phyloP scores from a whole-genome alignment of 2,797 vertebrate genomes.

The Smutsia temminckii region DNA sequence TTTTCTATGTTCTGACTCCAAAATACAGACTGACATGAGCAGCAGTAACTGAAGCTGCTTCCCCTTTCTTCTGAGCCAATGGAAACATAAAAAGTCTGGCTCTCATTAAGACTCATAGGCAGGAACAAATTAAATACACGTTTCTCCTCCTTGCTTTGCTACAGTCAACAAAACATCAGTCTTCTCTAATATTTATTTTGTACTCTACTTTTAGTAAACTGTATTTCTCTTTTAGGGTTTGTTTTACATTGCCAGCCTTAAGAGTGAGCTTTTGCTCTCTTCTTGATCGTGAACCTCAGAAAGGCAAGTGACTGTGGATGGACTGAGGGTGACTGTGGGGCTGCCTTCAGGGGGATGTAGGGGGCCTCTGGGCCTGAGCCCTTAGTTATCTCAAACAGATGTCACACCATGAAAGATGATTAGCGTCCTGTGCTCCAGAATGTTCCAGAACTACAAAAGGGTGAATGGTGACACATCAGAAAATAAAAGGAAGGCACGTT shows the following conservation, averaged over 20 bases:
- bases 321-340: neutral
- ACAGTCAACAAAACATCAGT: neutral
- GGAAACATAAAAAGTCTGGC: neutral
- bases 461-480: slow-evolving; percentile 65
- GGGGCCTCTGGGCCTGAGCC: neutral
- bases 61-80: neutral
- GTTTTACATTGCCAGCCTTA: neutral
- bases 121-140: neutral
- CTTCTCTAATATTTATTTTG: slow-evolving; percentile 18
- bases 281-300: neutral
- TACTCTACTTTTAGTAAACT: neutral
- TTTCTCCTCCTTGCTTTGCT: neutral
- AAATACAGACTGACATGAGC: neutral
- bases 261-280: neutral
- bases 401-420: slow-evolving; percentile 25
- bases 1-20: neutral
- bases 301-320: neutral
- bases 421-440: slow-evolving; percentile 50
- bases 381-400: slow-evolving; percentile 47
- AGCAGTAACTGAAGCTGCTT: neutral
- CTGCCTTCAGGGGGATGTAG: neutral
- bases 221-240: neutral
- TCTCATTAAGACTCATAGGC: neutral
- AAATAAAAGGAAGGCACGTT: slow-evolving; percentile 60
- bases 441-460: slow-evolving; percentile 39